Base-by-base conservation (phyloP, 2,888 invertebrate species). In the Acanthopleura granulata region DNA sequence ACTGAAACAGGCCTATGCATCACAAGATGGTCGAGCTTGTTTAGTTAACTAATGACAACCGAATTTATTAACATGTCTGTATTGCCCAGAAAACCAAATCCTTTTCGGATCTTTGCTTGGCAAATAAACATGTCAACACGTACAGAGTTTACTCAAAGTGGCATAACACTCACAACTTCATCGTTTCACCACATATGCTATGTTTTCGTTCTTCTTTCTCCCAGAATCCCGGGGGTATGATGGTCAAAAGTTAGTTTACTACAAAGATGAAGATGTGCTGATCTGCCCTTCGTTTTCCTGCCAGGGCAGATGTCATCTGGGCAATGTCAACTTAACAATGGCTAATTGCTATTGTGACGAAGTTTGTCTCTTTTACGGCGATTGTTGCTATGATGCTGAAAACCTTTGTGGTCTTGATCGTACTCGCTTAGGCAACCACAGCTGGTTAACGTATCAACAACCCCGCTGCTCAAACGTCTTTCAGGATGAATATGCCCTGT, bases 341-440 rank as follows among this genome's bases (percentile, higher is more conserved):
- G 66, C 66, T 14, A 66, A 25, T 27, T 66, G 66, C 29, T 66
- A 12, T 27, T 66, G 66, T 25, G 66, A 66, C 66, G 66, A 66
- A 27, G 14, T 66, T 14, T 66, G 66, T 14, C 16, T 15, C 1
- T 66, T 66, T 27, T 66, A 66, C 25, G 66, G 66, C 4, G 66
- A 66, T 27, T 66, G 66, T 27, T 66, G 66, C 29, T 66, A 27
- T 66, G 66, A 66, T 25, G 22, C 16, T 27, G 22, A 27, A 22
- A 27, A 22, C 15, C 12, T 16, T 6, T 66, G 66, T 66, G 29
- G 29, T 27, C 66, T 16, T 27, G 66, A 66, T 66, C 16, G 16
- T 22, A 22, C 25, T 16, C 27, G 18, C 16, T 22, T 16, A 66
- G 22, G 22, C 3, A 15, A 22, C 22, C 29, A 27, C 22, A 22